phyloP scores from a whole-genome alignment of 2,113 vertebrate species.

The Poicephalus meyeri region DNA sequence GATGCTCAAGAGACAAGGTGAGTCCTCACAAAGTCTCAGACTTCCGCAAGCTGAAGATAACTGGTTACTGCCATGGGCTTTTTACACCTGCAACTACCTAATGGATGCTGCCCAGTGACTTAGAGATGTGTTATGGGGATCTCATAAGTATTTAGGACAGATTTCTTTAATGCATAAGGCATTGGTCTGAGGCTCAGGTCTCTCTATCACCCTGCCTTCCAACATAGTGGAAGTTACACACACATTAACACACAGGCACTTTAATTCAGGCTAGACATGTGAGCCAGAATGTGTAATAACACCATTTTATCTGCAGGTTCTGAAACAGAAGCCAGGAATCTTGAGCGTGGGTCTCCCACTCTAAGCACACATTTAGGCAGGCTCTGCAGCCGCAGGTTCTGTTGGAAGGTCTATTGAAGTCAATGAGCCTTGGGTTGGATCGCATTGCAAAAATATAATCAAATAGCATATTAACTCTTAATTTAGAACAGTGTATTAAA shows the following conservation, averaged over 20 bases:
- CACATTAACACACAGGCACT: background rate
- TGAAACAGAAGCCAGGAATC: background rate
- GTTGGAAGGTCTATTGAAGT: conserved; percentile 42
- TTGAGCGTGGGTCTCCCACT: background rate
- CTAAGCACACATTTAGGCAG: background rate
- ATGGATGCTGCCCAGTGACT: background rate
- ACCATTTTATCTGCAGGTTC: background rate
- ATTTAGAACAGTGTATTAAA: conserved; percentile 36
- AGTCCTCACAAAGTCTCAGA: background rate
- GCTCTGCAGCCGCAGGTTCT: background rate
- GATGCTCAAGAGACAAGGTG: background rate
- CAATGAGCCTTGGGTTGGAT: conserved; percentile 56
- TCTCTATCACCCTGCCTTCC: background rate
- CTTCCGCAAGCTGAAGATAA: background rate
- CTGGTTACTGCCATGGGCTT: background rate
- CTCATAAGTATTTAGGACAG: background rate
- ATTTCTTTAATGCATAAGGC: background rate
- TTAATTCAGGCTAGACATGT: background rate
- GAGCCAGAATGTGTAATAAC: background rate
- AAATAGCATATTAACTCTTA: conserved; percentile 59
- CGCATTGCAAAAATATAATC: conserved; percentile 55
- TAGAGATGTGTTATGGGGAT: background rate
- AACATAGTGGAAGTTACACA: background rate
- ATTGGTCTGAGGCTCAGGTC: background rate
- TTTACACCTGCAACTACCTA: background rate